phyloP scores from a whole-genome alignment of 2,797 vertebrate genomes.

The Notoglanidium macrostoma region DNA sequence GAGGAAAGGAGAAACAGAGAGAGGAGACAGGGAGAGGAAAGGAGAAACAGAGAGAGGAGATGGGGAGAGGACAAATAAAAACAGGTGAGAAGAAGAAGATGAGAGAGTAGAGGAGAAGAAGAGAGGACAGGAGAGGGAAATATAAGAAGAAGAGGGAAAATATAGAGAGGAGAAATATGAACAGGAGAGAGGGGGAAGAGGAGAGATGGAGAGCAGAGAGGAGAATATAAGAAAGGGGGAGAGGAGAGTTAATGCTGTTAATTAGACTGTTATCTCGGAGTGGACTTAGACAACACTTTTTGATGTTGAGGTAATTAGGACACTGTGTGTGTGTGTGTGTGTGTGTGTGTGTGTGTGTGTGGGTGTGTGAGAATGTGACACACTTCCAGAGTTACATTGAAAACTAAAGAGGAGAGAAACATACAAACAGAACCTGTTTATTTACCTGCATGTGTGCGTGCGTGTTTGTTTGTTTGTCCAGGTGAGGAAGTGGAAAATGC shows the following conservation, averaged over 20 bases:
- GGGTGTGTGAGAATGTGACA: constrained; percentile 7
- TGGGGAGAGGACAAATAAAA: not conserved
- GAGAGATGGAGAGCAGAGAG: not conserved
- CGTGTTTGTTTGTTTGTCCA: constrained; percentile 53
- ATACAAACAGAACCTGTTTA: not conserved
- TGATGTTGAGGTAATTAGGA: constrained; percentile 30
- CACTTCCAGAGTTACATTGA: not conserved
- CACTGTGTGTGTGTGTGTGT: constrained; percentile 28
- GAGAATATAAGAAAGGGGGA: not conserved
- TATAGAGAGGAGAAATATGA: not conserved
- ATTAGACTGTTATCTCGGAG: constrained; percentile 38
- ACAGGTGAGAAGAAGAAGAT: not conserved
- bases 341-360: constrained; percentile 23
- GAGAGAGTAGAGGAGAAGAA: not conserved
- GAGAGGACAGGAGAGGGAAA: not conserved
- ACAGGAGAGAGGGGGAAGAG: not conserved
- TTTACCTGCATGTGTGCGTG: not conserved
- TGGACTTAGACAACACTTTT: constrained; percentile 33
- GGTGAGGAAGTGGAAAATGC: constrained; percentile 82
- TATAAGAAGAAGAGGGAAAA: not conserved
- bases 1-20: not conserved
- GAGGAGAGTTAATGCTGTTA: constrained; percentile 17
- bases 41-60: too few relatives aligned
- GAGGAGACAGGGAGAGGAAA: too few relatives aligned
- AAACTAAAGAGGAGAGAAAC: not conserved